phyloP scores from a whole-genome alignment of 2,888 invertebrate species.

The Ectemnius lituratus region DNA sequence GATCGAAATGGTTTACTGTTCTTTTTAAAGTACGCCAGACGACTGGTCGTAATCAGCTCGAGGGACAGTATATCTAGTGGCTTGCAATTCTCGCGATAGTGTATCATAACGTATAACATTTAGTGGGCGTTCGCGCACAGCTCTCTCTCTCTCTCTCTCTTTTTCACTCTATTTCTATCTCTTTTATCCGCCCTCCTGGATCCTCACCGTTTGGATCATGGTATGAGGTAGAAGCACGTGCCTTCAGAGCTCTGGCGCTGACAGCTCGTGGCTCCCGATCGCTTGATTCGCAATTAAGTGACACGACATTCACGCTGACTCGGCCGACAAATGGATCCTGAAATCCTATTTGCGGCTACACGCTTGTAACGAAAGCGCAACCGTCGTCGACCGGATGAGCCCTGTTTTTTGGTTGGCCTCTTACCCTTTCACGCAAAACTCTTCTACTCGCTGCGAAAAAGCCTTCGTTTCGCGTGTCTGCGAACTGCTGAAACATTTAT shows the following conservation, averaged over 20 bases:
- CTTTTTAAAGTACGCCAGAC: slow-evolving; percentile 28
- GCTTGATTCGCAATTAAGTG: slow-evolving; percentile 50
- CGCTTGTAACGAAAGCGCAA: slow-evolving; percentile 20
- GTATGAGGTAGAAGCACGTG: slow-evolving; percentile 1
- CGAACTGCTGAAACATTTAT: neutral
- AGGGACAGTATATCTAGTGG: slow-evolving; percentile 23
- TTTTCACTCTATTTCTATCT: neutral
- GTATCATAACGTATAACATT: slow-evolving; percentile 42
- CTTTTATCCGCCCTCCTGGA: neutral
- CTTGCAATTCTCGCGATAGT: slow-evolving; percentile 50
- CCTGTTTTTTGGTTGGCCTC: neutral
- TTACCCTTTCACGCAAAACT: neutral
- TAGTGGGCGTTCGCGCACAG: slow-evolving; percentile 29
- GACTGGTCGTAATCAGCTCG: slow-evolving; percentile 34
- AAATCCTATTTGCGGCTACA: slow-evolving; percentile 25
- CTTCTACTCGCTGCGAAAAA: neutral
- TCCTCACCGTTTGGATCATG: slow-evolving; percentile 1
- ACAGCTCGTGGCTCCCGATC: slow-evolving; percentile 40
- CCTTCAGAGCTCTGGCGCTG: slow-evolving; percentile 44
- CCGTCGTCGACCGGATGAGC: neutral
- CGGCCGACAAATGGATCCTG: slow-evolving; percentile 15
- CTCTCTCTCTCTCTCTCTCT: neutral
- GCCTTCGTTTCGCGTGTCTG: neutral
- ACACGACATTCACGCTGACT: slow-evolving; percentile 18
- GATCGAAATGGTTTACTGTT: neutral